These are phyloP conservation scores for Pangasius sanitwongsei DNA, from an alignment of 2,797 vertebrate genomes.

Conservation along the genomic window DNA sequence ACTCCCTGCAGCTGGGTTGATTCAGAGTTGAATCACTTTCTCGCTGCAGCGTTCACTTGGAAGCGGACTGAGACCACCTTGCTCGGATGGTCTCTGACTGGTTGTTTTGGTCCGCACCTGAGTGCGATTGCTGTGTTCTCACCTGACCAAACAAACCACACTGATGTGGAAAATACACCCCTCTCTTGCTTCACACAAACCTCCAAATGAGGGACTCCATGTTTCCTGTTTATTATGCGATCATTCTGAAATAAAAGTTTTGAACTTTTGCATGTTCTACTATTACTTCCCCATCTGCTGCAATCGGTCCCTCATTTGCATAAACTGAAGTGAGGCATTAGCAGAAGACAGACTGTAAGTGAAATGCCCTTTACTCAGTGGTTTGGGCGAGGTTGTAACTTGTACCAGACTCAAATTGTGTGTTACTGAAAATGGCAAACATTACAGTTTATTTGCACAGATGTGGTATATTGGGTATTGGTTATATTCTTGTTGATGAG, in stretches of 20 bases:
- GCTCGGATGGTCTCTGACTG: background rate
- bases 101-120: background rate
- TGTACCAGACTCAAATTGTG: background rate
- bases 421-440: background rate
- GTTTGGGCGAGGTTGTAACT: background rate
- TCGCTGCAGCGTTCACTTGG: background rate
- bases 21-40: background rate
- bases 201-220: background rate
- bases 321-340: background rate
- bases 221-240: background rate
- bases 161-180: background rate
- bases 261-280: background rate
- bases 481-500: background rate
- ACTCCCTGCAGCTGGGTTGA: background rate
- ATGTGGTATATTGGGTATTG: background rate
- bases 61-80: background rate
- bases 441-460: background rate
- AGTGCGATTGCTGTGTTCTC: background rate
- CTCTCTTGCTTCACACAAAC: background rate
- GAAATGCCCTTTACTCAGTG: background rate
- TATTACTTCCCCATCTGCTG: background rate
- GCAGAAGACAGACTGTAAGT: background rate
- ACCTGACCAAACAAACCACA: background rate
- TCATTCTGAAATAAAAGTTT: background rate
- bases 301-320: background rate